Conservation (phyloP, 2,113 vertebrate genomes). For the Larimichthys crocea region DNA sequence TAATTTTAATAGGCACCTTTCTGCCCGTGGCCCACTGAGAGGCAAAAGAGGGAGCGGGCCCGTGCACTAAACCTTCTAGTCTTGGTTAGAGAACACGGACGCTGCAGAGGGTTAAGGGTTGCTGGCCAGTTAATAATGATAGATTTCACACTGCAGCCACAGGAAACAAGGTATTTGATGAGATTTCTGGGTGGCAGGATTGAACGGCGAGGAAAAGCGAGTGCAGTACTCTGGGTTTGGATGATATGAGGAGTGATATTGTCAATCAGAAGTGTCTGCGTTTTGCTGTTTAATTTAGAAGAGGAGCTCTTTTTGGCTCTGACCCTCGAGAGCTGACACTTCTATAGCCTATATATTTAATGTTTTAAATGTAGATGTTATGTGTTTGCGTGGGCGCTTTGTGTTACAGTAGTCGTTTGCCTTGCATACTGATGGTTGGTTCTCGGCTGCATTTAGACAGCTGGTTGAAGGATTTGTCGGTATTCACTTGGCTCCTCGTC, state of each 20-base stretch:
- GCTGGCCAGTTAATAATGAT: conserved; percentile 61
- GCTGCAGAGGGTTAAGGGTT: conserved; percentile 49
- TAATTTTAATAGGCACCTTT: conserved; percentile 80
- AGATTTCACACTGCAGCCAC: conserved; percentile 49
- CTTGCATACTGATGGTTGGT: conserved; percentile 16
- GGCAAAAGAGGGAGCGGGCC: conserved; percentile 27
- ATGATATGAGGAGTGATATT: conserved; percentile 2
- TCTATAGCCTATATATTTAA: neutral
- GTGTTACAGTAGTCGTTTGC: conserved; percentile 5
- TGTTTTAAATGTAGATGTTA: neutral
- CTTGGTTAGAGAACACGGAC: conserved; percentile 31
- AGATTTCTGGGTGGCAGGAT: conserved; percentile 27
- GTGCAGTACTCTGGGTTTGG: neutral
- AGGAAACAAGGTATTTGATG: conserved; percentile 50
- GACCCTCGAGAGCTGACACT: conserved; percentile 10
- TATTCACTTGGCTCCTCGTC: conserved; percentile 32
- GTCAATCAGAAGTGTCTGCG: conserved; percentile 22
- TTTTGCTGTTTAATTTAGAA: conserved; percentile 12
- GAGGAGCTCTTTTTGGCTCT: conserved; percentile 34
- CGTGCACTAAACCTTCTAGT: conserved; percentile 34
- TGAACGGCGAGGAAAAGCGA: conserved; percentile 18
- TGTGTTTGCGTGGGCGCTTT: neutral
- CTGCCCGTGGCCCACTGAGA: conserved; percentile 58
- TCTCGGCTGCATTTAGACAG: conserved; percentile 26
- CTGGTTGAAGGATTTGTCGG: conserved; percentile 55